Evolutionary conservation across 1,140 invertebrate genomes (phyloP), one percentile per base, ranked within the genome.

Genomic region (Ditylenchus dipsaci): DNA sequence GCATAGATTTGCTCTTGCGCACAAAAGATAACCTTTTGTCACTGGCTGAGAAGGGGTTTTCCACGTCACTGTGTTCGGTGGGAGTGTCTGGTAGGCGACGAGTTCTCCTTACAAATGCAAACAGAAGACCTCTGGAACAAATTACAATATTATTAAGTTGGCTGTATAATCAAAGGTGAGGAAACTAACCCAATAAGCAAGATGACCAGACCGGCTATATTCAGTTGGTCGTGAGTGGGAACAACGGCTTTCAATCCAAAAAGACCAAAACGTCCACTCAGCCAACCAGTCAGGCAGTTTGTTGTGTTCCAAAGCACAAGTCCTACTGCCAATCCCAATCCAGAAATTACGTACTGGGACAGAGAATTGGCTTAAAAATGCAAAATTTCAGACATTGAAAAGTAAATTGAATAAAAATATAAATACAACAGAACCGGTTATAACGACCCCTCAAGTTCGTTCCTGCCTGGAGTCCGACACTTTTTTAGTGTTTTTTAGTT

Each of bases 231-330:
- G 58, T 66, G 58, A 33, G 27, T 47, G 0, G 72, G 59, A n/a
- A 73, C 33, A 23, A 60, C 68, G 7, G 38, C 21, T 45, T 69
- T 45, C 21, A 74, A 61, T 0, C 73, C 73, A 49, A 74, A 75
- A 19, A 75, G 13, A 11, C 73, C 73, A 38, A 74, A 74, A n/a
- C 65, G 47, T 1, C 71, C 64, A 57, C 59, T 68, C 9, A 71
- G 49, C 73, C 73, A 74, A 5, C 73, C 73, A n/a, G 65, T 65
- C 15, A 74, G 27, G 47, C 69, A 71, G n/a, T 74, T 74, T 21
- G 72, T 74, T 42, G 65, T 62, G 29, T 62, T 71, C 73, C 73
- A 74, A 5, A 74, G 53, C n/a, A 74, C 60, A 27, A 74, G 62
- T 1, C 63, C 73, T 8, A 67, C 33, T 17, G 65, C 73, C 29